Conservation (phyloP, 2,888 invertebrate genomes). For the Amblyjoppa fuscipennis region DNA sequence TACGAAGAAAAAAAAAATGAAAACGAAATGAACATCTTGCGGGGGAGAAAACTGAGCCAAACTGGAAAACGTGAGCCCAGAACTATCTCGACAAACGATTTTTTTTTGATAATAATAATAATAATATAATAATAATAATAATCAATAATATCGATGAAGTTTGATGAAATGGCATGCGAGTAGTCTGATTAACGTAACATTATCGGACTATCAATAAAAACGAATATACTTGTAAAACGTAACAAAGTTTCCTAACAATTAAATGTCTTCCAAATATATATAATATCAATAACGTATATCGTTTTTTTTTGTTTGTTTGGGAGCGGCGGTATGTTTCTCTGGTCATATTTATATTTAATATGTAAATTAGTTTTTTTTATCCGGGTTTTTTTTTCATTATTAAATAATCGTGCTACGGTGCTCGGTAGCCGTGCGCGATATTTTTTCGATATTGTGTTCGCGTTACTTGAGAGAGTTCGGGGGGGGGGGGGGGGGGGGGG, state of each 20-base stretch:
- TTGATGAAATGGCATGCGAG: slow-evolving; percentile 60
- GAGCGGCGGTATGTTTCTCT: slow-evolving; percentile 56
- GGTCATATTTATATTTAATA: slow-evolving; percentile 18
- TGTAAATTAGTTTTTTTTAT: slow-evolving; percentile 25
- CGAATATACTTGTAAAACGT: slow-evolving; percentile 72
- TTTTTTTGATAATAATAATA: slow-evolving; percentile 12
- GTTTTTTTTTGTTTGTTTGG: slow-evolving; percentile 44
- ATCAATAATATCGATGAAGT: slow-evolving; percentile 46
- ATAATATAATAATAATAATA: slow-evolving; percentile 46
- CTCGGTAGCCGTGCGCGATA: slow-evolving; percentile 48
- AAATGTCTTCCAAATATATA: slow-evolving; percentile 65
- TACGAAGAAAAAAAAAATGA: neutral
- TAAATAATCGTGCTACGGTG: slow-evolving; percentile 59
- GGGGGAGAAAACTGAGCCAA: slow-evolving; percentile 2
- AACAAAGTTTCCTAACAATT: slow-evolving; percentile 70
- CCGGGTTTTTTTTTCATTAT: slow-evolving; percentile 25
- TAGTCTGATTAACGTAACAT: slow-evolving; percentile 46
- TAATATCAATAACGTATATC: slow-evolving; percentile 66
- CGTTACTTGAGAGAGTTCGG: neutral
- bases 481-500: neutral
- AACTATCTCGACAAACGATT: slow-evolving; percentile 53
- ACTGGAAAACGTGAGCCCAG: slow-evolving; percentile 25
- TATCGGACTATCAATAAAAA: slow-evolving; percentile 65
- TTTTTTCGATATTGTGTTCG: slow-evolving; percentile 21
- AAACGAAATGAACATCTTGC: slow-evolving; percentile 16